A percentile compares a stretch with the other conserved stretches of the same genome.
Evolutionary conservation across 2,888 invertebrate species (phyloP).

Genomic region (Thecophora atra): DNA sequence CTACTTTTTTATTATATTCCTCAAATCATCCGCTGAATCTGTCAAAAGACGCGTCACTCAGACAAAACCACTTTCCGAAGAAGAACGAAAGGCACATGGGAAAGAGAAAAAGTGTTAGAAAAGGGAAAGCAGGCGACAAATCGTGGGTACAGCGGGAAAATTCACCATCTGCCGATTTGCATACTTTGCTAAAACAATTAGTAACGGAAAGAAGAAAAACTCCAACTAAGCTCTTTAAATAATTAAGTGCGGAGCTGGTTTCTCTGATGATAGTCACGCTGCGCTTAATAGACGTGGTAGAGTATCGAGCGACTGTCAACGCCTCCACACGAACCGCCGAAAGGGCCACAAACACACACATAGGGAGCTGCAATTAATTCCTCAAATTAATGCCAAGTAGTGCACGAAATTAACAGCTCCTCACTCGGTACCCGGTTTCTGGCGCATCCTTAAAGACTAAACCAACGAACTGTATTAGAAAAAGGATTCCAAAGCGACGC

Average conservation of each 20-base stretch:
- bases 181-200: conserved; percentile 22
- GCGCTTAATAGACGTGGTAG: background rate
- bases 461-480: background rate
- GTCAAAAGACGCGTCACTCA: conserved; percentile 7
- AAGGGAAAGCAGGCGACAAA: background rate
- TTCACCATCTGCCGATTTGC: conserved; percentile 17
- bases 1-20: conserved; percentile 4
- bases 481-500: background rate
- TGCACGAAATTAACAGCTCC: conserved; percentile 27
- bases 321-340: background rate
- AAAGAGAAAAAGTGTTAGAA: too few relatives aligned
- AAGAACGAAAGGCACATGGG: background rate
- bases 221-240: conserved; percentile 21
- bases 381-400: conserved; percentile 31
- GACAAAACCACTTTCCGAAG: background rate
- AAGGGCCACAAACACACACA: background rate
- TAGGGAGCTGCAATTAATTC: conserved; percentile 22
- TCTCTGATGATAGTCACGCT: conserved; percentile 1
- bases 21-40: conserved; percentile 8
- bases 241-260: conserved; percentile 11
- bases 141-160: background rate
- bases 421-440: background rate
- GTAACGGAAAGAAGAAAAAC: conserved; percentile 1
- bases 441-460: background rate
- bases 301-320: conserved; percentile 7